Base-by-base conservation (phyloP, 2,888 invertebrate genomes). In the Oscheius myriophilus region DNA sequence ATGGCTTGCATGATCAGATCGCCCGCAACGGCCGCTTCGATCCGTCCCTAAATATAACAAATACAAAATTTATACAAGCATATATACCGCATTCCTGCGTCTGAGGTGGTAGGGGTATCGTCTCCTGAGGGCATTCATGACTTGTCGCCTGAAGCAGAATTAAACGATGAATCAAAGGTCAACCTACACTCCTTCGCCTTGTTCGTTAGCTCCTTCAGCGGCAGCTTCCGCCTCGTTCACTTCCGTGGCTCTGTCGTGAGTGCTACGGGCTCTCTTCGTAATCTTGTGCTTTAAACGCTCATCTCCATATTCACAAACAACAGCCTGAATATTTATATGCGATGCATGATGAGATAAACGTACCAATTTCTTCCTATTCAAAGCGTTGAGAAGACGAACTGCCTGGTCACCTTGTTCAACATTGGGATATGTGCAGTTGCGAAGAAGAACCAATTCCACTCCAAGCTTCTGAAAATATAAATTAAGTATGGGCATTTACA, bases 291-390 rank as follows among this genome's bases (percentile, higher is more conserved):
- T 80, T 57, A 80, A 66, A 26, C 78, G 71, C 51, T 73, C 75
- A 23, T 80, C 80, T 18, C 80, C 80, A 45, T 80, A 80, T 58
- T 80, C 80, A 46, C 80, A 80, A 25, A 80, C 80, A 11, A 80
- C 78, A 23, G 80, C 70, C 46, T 62, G 54, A 59, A 68, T 45
- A 14, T n/a, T n/a, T n/a, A 12, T 64, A 49, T 14, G 1, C 52
- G 25, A 41, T 11, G 18, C 2, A 46, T 46, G 7, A 6, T 18
- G 0, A 33, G 3, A 25, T n/a, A n/a, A 41, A 33, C 57, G 14
- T 57, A 57, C 78, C 65, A 75, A 71, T 68, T 78, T 79, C 61
- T 79, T 77, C 41, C 79, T 67, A 52, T 80, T 80, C 52, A 80
- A 66, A 0, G 80, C 80, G 21, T 76, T 70, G 21, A 80, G 69